Evolutionary conservation across 2,888 invertebrate genomes (phyloP).

Genomic region (Pandemis cinnamomeana): DNA sequence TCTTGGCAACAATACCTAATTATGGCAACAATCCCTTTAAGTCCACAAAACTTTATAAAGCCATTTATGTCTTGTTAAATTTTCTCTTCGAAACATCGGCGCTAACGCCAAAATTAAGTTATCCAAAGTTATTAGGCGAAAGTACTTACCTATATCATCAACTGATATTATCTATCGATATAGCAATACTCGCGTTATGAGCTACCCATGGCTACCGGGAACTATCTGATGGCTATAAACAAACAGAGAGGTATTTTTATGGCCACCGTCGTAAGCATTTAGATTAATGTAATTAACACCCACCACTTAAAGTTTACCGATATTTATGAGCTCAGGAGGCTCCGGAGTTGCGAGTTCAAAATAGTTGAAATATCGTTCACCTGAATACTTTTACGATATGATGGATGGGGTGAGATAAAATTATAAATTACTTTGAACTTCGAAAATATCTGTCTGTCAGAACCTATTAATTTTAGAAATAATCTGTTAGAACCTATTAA

Average conservation of each 20-base stretch:
- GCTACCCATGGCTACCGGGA: constrained; percentile 58
- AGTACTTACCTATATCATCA: constrained; percentile 32
- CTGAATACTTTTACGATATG: constrained; percentile 22
- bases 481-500: not conserved
- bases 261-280: constrained; percentile 50
- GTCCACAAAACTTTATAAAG: constrained; percentile 20
- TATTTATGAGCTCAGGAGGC: constrained; percentile 34
- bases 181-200: constrained; percentile 45
- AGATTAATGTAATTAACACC: constrained; percentile 66
- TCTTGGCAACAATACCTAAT: not conserved
- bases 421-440: constrained; percentile 37
- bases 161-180: constrained; percentile 34
- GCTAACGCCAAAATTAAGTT: constrained; percentile 33
- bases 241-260: constrained; percentile 65
- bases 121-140: constrained; percentile 24
- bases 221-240: constrained; percentile 60
- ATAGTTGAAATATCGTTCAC: constrained; percentile 32
- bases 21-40: constrained; percentile 6
- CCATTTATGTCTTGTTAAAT: constrained; percentile 30
- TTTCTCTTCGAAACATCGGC: constrained; percentile 16
- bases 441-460: not conserved
- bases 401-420: constrained; percentile 35
- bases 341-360: constrained; percentile 15
- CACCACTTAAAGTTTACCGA: constrained; percentile 48
- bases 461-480: too few species aligned